Evolutionary conservation across 2,888 invertebrate species (phyloP).

Genomic region (Drosophila recens): DNA sequence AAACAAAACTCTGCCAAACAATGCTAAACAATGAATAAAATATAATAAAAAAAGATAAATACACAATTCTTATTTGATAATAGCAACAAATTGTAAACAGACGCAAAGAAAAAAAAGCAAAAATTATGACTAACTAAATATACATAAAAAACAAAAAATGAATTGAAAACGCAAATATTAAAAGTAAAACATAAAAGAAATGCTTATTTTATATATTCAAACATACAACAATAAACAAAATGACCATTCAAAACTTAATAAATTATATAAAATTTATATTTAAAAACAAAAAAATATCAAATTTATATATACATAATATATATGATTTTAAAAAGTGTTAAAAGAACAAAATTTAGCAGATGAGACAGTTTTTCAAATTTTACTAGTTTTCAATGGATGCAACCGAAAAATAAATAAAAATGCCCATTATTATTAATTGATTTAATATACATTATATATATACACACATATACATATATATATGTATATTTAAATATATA

Average conservation of each 20-base stretch:
- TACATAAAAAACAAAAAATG: conserved; percentile 19
- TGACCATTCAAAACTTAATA: conserved; percentile 69
- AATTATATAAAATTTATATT: conserved; percentile 54
- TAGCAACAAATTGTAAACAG: conserved; percentile 69
- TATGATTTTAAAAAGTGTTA: conserved; percentile 72
- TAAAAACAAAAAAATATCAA: conserved; percentile 34
- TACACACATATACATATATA: conserved; percentile 39
- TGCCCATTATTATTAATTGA: conserved; percentile 75
- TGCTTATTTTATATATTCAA: conserved; percentile 80
- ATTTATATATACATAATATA: conserved; percentile 40
- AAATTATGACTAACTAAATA: conserved; percentile 51
- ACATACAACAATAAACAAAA: conserved; percentile 76
- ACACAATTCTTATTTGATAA: conserved; percentile 52
- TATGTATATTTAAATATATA: conserved; percentile 46
- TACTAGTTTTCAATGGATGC: conserved; percentile 66
- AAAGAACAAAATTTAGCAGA: conserved; percentile 38
- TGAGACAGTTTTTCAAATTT: conserved; percentile 62
- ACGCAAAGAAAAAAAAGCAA: conserved; percentile 28
- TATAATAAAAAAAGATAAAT: conserved; percentile 29
- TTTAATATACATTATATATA: conserved; percentile 61
- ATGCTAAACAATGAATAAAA: conserved; percentile 42
- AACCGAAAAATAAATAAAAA: conserved; percentile 53
- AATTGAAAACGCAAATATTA: conserved; percentile 28
- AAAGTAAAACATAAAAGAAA: conserved; percentile 42
- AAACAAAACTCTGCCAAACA: conserved; percentile 47